A percentile compares a stretch with the other conserved stretches of the same genome.
These are phyloP conservation scores for Apostichopus californicus DNA, from an alignment of 35 echinoderm and acorn worm genomes.

Conservation along the genomic window DNA sequence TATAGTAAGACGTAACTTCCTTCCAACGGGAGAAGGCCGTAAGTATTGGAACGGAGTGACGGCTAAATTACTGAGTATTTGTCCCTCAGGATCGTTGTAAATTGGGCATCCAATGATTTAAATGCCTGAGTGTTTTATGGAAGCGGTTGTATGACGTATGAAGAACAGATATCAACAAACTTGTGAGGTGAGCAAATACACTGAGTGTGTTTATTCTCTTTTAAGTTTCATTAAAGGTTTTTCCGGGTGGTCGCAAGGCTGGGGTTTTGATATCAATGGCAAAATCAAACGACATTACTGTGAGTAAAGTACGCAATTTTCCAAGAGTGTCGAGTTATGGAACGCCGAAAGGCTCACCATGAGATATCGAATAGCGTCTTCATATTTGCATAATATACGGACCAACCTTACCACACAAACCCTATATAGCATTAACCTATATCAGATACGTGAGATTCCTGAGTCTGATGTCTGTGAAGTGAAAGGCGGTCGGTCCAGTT, in stretches of 20 bases:
- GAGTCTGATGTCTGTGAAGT: too few relatives aligned
- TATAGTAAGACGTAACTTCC: not conserved
- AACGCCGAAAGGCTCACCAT: too few relatives aligned
- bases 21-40: not conserved
- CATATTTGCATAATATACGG: too few relatives aligned
- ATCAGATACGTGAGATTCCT: too few relatives aligned
- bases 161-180: not conserved
- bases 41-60: not conserved
- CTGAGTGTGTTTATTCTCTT: not conserved
- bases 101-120: slow-evolving; percentile 46
- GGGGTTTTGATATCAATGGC: too few relatives aligned
- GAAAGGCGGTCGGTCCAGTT: too few relatives aligned
- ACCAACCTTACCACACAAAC: too few relatives aligned
- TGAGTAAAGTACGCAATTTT: not conserved
- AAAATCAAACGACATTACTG: too few relatives aligned
- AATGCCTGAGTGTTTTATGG: slow-evolving; percentile 14
- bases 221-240: not conserved
- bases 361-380: too few relatives aligned
- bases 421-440: too few relatives aligned
- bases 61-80: not conserved
- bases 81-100: slow-evolving; percentile 27
- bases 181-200: not conserved
- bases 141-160: not conserved
- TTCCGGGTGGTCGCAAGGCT: not conserved
- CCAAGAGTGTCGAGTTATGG: too few relatives aligned